These are phyloP conservation scores for Menura novaehollandiae DNA, from an alignment of 2,113 vertebrate species.

Conservation along the genomic window DNA sequence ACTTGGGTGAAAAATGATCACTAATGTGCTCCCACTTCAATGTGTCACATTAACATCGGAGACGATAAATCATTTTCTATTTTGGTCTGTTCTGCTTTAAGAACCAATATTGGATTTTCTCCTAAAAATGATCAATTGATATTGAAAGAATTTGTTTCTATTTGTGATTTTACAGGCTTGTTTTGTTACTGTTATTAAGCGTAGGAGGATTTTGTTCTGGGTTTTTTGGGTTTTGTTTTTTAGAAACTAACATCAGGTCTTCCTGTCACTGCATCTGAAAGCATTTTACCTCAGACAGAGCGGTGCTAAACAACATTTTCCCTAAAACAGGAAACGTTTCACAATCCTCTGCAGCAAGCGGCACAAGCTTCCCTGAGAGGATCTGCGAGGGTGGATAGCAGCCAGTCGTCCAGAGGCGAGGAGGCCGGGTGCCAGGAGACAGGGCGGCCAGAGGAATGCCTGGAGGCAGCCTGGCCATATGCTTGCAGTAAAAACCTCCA, in stretches of 20 bases:
- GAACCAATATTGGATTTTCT: background rate
- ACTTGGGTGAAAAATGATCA: background rate
- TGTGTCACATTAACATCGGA: background rate
- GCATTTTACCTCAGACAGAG: background rate
- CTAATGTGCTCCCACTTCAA: background rate
- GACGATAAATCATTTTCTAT: background rate
- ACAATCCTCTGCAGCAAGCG: background rate
- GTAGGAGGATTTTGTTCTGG: background rate
- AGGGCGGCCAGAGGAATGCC: background rate
- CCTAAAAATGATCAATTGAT: background rate
- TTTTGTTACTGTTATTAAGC: background rate
- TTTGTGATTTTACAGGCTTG: background rate
- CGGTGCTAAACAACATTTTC: background rate
- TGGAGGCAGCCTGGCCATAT: background rate
- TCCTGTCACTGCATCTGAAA: background rate
- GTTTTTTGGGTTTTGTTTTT: background rate
- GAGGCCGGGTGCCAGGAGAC: conserved; percentile 19
- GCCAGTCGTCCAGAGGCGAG: background rate
- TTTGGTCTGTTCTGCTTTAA: background rate
- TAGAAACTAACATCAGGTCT: background rate
- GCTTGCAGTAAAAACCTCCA: background rate
- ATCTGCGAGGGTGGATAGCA: conserved; percentile 5
- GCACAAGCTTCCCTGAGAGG: background rate
- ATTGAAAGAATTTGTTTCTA: background rate
- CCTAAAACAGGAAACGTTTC: conserved; percentile 27